A percentile compares a stretch with the other conserved stretches of the same genome.
Conservation (phyloP, 1,140 invertebrate genomes). For the Tigriopus japonicus region DNA sequence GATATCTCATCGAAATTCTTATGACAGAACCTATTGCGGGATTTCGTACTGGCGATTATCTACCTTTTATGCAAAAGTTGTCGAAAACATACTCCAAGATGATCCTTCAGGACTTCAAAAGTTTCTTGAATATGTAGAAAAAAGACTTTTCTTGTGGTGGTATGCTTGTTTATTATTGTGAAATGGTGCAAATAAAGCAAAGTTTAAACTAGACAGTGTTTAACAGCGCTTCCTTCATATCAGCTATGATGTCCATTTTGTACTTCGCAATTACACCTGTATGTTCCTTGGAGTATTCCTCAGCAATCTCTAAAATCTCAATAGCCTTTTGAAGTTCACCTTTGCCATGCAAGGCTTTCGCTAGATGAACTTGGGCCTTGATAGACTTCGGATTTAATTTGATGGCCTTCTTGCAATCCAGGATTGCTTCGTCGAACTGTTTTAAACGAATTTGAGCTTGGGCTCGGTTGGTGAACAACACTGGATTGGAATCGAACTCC, state of each 20-base stretch:
- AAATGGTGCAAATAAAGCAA: too few relatives aligned
- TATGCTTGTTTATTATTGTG: too few relatives aligned
- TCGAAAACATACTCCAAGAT: too few relatives aligned
- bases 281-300: not conserved
- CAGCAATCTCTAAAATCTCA: not conserved
- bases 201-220: too few relatives aligned
- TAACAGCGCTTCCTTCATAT: not conserved
- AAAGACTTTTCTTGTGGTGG: too few relatives aligned
- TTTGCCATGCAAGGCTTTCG: not conserved
- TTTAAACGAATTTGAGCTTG: not conserved
- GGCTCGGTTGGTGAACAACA: conserved; percentile 8
- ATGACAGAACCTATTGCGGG: too few relatives aligned
- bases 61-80: too few relatives aligned
- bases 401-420: not conserved
- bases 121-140: too few relatives aligned
- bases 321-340: not conserved
- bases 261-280: not conserved
- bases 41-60: too few relatives aligned
- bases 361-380: not conserved
- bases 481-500: not conserved
- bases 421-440: not conserved
- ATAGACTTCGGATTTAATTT: conserved; percentile 1
- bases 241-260: not conserved
- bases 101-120: too few relatives aligned
- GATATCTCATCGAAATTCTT: too few relatives aligned